Evolutionary conservation across 2,113 vertebrate species (phyloP).

Genomic region (Mus spicilegus): DNA sequence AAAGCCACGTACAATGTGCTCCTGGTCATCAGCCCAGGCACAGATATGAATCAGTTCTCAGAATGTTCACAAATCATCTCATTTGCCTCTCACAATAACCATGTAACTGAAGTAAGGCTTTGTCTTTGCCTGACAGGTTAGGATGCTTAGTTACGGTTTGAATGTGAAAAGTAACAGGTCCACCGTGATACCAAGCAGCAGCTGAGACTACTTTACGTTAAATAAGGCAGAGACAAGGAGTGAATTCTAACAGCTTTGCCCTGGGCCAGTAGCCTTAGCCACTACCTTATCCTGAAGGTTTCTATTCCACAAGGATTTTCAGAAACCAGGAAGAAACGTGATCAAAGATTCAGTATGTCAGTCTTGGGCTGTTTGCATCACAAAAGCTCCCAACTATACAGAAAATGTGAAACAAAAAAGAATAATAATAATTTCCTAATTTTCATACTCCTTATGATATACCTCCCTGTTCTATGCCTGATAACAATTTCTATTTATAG

Average conservation of each 20-base stretch:
- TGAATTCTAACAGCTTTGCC: neutral
- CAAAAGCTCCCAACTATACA: constrained; percentile 3
- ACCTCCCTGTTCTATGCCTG: neutral
- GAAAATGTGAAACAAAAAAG: constrained; percentile 2
- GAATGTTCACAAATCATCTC: constrained; percentile 22
- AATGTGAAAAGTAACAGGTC: neutral
- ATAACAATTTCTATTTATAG: neutral
- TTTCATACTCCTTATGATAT: neutral
- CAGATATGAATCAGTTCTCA: neutral
- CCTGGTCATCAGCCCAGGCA: neutral
- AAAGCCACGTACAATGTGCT: neutral
- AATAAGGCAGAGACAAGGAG: neutral
- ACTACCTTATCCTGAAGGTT: neutral
- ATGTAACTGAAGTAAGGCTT: neutral
- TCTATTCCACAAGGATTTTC: neutral
- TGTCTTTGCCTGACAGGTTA: neutral
- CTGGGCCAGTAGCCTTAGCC: neutral
- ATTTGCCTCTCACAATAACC: neutral
- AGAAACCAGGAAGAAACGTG: neutral
- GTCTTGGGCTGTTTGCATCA: neutral
- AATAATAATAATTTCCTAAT: neutral
- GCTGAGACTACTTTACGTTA: neutral
- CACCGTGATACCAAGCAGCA: neutral
- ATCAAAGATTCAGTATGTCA: neutral
- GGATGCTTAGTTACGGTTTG: neutral